Evolutionary conservation across 1,140 invertebrate species (phyloP), one percentile per base, ranked within the genome.

Genomic region (Lineus longissimus): DNA sequence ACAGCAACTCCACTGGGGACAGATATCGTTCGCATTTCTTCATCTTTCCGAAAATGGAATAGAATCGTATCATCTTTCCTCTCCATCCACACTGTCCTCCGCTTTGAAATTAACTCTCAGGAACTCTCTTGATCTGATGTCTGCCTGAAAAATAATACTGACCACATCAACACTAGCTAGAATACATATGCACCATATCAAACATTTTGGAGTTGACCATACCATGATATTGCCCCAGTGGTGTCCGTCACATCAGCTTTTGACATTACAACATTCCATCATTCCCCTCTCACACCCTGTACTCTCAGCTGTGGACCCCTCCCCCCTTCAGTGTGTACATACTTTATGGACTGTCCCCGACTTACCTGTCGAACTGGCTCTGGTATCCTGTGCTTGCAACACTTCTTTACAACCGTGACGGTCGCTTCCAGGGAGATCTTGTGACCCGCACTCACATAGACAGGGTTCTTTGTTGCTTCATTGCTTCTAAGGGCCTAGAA

Each of bases 361-460:
- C 63, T 62, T 65, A 79, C 82, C 73, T 76, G 70, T 71, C 83
- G 70, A 17, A 80, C 71, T 43, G 84, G 84, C 66, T 84, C 82
- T n/a, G 83, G 83, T 62, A 84, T 73, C 36, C 82, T 69, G 66
- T 76, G 80, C 66, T 78, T 76, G 47, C 75, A 78, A 62, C 78
- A 81, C 40, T 65, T 59, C 31, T 79, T 64, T 2, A 83, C 82
- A 13, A 84, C 65, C 62, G 67, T 68, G 19, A 74, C 68, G 17
- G 83, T 80, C 9, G 81, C 80, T 11, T 79, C 73, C 59, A 84
- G 67, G 55, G 74, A 76, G 30, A 84, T 80, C 66, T 74, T 76
- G 63, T 84, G 81, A 47, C 84, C 84, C 25, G 80, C 70, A 17
- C 82, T 83, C 30, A 85, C 69, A 62, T 82, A 85, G 15, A 85